These are phyloP conservation scores for Cinara cedri DNA, from an alignment of 2,888 invertebrate species.

Conservation along the genomic window DNA sequence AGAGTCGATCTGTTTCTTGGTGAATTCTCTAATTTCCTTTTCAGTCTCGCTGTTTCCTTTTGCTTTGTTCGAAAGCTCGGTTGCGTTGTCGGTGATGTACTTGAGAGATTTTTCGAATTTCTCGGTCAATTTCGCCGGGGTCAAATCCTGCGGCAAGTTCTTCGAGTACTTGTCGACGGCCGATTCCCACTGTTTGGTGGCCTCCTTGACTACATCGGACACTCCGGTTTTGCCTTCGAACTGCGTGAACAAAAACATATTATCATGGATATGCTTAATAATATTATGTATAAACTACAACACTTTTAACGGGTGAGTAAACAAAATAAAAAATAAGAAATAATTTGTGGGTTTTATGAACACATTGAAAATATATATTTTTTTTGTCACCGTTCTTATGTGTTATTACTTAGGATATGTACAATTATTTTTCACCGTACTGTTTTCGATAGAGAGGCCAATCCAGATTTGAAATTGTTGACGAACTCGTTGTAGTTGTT, in stretches of 20 bases:
- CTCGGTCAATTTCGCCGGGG: not conserved
- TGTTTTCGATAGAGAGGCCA: not conserved
- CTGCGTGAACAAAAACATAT: not conserved
- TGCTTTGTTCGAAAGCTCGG: constrained; percentile 10
- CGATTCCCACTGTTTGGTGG: constrained; percentile 1
- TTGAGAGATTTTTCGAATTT: not conserved
- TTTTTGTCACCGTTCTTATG: no score
- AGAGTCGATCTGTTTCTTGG: constrained; percentile 14
- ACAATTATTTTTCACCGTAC: not conserved
- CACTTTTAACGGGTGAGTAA: no score
- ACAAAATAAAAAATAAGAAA: no score
- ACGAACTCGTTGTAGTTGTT: not conserved
- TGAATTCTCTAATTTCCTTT: constrained; percentile 9
- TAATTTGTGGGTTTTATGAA: no score
- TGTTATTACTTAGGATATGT: no score
- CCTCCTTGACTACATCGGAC: constrained; percentile 15
- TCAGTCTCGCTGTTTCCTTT: constrained; percentile 4
- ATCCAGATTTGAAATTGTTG: not conserved
- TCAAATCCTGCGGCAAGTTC: not conserved
- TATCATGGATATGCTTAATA: no score
- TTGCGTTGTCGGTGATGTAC: not conserved
- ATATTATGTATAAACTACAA: no score
- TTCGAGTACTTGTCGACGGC: constrained; percentile 1
- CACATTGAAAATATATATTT: no score
- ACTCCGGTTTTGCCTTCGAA: constrained; percentile 6